phyloP scores from a whole-genome alignment of 2,113 vertebrate genomes.

The Rattus rattus region DNA sequence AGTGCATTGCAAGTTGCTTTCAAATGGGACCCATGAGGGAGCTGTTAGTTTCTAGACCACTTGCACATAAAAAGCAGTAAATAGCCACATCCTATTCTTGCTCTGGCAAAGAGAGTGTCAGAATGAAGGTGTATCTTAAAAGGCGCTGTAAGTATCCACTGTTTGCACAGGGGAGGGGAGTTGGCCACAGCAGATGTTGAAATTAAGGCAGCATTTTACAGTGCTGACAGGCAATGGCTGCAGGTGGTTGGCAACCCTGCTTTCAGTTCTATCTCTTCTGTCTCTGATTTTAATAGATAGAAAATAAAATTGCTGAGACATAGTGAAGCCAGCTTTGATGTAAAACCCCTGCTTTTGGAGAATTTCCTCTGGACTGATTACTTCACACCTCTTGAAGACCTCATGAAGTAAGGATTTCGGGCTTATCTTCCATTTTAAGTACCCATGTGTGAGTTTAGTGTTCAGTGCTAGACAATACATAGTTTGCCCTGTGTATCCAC shows the following conservation, averaged over 20 bases:
- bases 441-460: background rate
- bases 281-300: constrained; percentile 14
- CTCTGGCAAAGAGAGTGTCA: background rate
- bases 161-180: background rate
- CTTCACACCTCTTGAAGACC: background rate
- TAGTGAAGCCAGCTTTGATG: background rate
- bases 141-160: background rate
- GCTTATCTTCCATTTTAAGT: background rate
- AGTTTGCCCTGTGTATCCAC: background rate
- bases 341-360: background rate
- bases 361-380: background rate
- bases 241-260: background rate
- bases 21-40: background rate
- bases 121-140: background rate
- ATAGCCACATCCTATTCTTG: background rate
- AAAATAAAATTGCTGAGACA: constrained; percentile 3
- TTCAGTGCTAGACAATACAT: background rate
- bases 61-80: background rate
- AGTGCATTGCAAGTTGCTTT: no score
- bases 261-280: constrained; percentile 11
- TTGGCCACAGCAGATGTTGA: background rate
- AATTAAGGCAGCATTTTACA: background rate
- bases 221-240: background rate
- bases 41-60: background rate
- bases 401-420: background rate